Evolutionary conservation across 2,888 invertebrate species (phyloP).

Genomic region (Tenthredo distinguenda): DNA sequence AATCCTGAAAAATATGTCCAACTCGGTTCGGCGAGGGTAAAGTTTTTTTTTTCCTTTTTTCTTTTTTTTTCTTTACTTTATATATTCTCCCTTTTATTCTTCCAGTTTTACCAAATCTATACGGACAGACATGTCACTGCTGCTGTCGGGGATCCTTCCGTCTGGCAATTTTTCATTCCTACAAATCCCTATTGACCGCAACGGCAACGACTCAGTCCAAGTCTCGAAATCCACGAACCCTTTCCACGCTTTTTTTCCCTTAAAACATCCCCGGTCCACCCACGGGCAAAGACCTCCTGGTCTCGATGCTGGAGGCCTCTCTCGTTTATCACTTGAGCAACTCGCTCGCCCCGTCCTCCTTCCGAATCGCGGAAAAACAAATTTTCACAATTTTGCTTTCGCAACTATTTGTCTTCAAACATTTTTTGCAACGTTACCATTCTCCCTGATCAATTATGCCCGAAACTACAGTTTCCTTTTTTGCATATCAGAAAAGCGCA

Average conservation of each 20-base stretch:
- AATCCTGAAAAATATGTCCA: slow-evolving; percentile 25
- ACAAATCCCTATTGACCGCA: slow-evolving; percentile 60
- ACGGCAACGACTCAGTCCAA: slow-evolving; percentile 34
- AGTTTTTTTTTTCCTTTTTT: not conserved
- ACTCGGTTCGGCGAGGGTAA: not conserved
- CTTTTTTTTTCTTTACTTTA: not conserved
- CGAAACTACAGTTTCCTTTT: not conserved
- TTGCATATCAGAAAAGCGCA: too few species aligned
- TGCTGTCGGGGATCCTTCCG: slow-evolving; percentile 17
- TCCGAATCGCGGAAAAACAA: not conserved
- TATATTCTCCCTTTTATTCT: not conserved
- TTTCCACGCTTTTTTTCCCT: not conserved
- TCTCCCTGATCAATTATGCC: not conserved
- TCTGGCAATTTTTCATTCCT: slow-evolving; percentile 57
- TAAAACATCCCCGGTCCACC: slow-evolving; percentile 34
- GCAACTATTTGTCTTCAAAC: not conserved
- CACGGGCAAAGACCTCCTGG: slow-evolving; percentile 8
- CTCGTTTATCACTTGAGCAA: slow-evolving; percentile 37
- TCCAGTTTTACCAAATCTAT: slow-evolving; percentile 26
- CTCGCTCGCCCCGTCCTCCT: not conserved
- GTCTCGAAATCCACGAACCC: slow-evolving; percentile 5
- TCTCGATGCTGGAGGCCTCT: not conserved
- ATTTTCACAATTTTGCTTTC: not conserved
- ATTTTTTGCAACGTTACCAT: not conserved
- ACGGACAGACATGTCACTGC: slow-evolving; percentile 34